These are phyloP conservation scores for Bimastos eiseni DNA, from an alignment of 2,888 invertebrate species.

Conservation along the genomic window DNA sequence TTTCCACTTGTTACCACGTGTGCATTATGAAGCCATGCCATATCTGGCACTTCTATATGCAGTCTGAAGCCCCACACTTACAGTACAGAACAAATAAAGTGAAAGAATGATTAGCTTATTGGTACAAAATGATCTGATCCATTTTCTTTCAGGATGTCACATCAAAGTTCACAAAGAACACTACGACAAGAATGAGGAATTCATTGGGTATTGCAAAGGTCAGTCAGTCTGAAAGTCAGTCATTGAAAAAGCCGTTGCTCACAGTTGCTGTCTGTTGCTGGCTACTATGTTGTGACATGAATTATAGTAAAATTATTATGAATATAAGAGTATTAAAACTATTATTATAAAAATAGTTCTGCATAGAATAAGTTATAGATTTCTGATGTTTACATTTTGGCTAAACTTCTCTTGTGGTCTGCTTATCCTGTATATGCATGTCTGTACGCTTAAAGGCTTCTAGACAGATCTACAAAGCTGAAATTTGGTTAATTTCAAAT, in stretches of 20 bases:
- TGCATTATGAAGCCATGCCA: too few relatives aligned
- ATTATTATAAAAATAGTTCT: background rate
- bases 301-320: background rate
- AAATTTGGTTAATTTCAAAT: background rate
- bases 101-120: background rate
- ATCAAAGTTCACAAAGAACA: conserved; percentile 98
- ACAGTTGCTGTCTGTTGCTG: background rate
- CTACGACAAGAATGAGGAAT: conserved; percentile 80
- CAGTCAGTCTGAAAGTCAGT: conserved; percentile 31
- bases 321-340: background rate
- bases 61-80: too few relatives aligned
- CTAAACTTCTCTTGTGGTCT: background rate
- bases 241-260: background rate
- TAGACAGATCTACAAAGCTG: background rate
- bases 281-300: background rate
- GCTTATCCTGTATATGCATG: background rate
- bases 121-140: background rate
- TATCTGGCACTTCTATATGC: too few relatives aligned
- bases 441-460: background rate
- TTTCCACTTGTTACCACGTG: too few relatives aligned
- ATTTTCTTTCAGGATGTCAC: conserved; percentile 76
- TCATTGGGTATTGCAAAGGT: conserved; percentile 87
- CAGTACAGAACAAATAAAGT: too few relatives aligned
- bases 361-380: background rate
- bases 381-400: background rate